phyloP scores from a whole-genome alignment of 2,888 invertebrate genomes.

The Tenthredo mesomela region DNA sequence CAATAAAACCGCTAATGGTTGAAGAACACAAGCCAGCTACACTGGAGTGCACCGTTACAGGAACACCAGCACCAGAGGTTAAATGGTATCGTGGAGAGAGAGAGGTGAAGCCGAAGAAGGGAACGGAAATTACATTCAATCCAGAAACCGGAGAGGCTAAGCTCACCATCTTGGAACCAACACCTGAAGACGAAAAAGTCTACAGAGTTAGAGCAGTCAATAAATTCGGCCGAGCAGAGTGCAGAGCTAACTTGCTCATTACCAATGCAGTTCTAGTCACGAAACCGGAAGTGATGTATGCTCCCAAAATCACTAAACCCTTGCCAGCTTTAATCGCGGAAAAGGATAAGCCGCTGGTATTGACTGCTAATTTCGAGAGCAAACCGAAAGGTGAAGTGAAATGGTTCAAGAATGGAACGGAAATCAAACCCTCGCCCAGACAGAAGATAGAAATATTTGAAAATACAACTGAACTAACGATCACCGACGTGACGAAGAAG shows the following conservation, averaged over 20 bases:
- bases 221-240: slow-evolving; percentile 86
- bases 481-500: slow-evolving; percentile 85
- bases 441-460: slow-evolving; percentile 82
- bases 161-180: slow-evolving; percentile 83
- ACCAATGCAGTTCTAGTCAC: slow-evolving; percentile 78
- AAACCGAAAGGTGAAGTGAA: slow-evolving; percentile 86
- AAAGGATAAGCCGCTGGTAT: slow-evolving; percentile 84
- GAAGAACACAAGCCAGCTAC: slow-evolving; percentile 83
- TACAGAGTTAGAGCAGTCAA: slow-evolving; percentile 87
- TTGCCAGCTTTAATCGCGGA: slow-evolving; percentile 87
- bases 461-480: slow-evolving; percentile 83
- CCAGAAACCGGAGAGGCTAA: slow-evolving; percentile 83
- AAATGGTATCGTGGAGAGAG: slow-evolving; percentile 85
- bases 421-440: slow-evolving; percentile 84
- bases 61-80: slow-evolving; percentile 85
- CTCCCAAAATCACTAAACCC: slow-evolving; percentile 89
- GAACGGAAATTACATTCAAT: slow-evolving; percentile 81
- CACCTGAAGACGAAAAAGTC: slow-evolving; percentile 84
- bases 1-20: slow-evolving; percentile 84
- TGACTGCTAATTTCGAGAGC: slow-evolving; percentile 87
- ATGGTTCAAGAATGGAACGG: slow-evolving; percentile 92
- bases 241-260: slow-evolving; percentile 86
- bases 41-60: slow-evolving; percentile 85
- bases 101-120: slow-evolving; percentile 82
- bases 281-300: slow-evolving; percentile 80